Evolutionary conservation across 2,797 vertebrate genomes (phyloP), one percentile per base, ranked within the genome.

Genomic region (Eulemur rubriventer): DNA sequence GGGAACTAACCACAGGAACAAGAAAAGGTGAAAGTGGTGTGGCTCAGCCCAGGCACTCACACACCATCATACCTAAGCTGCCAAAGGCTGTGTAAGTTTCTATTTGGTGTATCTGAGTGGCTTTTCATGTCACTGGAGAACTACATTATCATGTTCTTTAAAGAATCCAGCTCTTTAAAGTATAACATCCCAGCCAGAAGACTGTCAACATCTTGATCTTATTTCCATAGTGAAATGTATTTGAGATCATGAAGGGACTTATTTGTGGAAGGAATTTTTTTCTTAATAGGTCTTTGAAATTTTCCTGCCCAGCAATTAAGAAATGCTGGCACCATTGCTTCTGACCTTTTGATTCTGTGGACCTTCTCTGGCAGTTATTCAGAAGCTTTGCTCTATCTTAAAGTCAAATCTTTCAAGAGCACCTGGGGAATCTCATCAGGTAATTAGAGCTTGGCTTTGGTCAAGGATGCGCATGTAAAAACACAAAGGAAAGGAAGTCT

Each of bases 321-420:
- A 92, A 92, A 75, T 96, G 63, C n/a, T 83, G 79, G 50, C 82
- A 70, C 2, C 1, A 8, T 38, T 65, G 59, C 81, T 78, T 96
- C 50, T 93, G 78, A 80, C 65, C 38, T 91, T 97, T 93, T 63
- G 63, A 88, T 91, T 95, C 55, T 70, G 41, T 93, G 28, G 17
- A 33, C 38, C 4, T 63, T 30, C 43, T 92, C 67, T 96, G 52
- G 70, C 52, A 88, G 38, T 84, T 92, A n/a, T 70, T 91, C 8
- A 55, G 43, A 83, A 76, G 20, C 38, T 76, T 2, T 57, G 6
- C 48, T 59, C 12, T 43, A 6, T 79, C 59, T 88, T 67, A 59
- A 91, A 96, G 95, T 92, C 72, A 10, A 28, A 10, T 84, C 30
- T 76, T 94, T 91, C 7, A 61, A 22, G 55, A 82, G 38, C 63